A percentile compares a stretch with the other conserved stretches of the same genome.
Evolutionary conservation across 2,113 vertebrate species (phyloP).

Genomic region (Cephalopterus ornatus): DNA sequence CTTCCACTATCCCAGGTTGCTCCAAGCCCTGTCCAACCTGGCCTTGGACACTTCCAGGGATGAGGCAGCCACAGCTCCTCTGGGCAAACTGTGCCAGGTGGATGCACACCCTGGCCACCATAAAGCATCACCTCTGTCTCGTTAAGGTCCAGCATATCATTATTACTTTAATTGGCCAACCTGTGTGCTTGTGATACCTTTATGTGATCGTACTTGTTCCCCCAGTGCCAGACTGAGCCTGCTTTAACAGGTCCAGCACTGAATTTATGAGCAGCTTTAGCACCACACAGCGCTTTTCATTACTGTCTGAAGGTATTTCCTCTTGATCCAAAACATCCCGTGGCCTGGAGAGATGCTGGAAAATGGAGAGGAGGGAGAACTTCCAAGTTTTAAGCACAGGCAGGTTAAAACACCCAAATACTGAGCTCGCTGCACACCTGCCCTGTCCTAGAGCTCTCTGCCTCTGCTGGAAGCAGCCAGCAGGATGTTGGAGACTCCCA

Average conservation of each 20-base stretch:
- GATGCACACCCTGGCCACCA: not conserved
- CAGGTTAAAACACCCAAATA: not conserved
- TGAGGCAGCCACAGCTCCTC: not conserved
- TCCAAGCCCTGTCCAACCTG: rapidly evolving
- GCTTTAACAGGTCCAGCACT: not conserved
- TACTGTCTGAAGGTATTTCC: not conserved
- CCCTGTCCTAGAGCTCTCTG: not conserved
- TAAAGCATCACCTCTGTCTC: not conserved
- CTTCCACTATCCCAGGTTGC: rapidly evolving
- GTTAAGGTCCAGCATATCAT: not conserved
- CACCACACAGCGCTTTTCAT: not conserved
- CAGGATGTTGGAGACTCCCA: not conserved
- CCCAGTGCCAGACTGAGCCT: not conserved
- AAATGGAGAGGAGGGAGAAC: not conserved
- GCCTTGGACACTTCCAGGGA: not conserved
- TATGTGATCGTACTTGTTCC: not conserved
- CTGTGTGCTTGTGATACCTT: not conserved
- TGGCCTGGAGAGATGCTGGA: not conserved
- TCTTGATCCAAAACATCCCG: not conserved
- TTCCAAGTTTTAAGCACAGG: not conserved
- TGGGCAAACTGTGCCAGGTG: not conserved
- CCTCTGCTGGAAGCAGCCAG: not conserved
- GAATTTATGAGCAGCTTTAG: not conserved
- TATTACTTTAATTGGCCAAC: not conserved
- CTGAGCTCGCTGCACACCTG: not conserved